Conservation (phyloP, 2,797 vertebrate species). For the Lagorchestes hirsutus region DNA sequence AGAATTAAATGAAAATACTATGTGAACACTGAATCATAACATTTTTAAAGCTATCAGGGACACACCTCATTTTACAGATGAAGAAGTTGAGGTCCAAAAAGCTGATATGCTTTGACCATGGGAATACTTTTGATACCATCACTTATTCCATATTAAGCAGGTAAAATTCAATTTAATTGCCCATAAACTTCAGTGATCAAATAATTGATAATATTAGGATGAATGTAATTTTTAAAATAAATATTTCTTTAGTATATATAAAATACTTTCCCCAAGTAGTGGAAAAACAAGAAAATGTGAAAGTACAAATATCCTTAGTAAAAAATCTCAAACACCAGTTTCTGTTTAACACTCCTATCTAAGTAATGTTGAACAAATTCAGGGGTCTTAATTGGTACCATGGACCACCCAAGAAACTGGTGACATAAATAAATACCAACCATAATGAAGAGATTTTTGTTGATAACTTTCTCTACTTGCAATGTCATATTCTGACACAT, state of each 20-base stretch:
- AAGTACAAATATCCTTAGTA: not conserved
- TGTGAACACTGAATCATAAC: not conserved
- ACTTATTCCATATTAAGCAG: not conserved
- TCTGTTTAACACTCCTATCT: not conserved
- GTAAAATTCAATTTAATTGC: not conserved
- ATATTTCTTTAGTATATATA: not conserved
- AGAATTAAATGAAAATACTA: not conserved
- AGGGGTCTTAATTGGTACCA: slow-evolving; percentile 15
- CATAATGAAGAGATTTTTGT: not conserved
- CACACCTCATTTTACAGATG: not conserved
- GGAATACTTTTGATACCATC: not conserved
- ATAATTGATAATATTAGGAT: not conserved
- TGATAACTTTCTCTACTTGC: not conserved
- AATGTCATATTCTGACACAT: not conserved
- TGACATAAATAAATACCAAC: not conserved
- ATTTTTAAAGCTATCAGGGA: not conserved
- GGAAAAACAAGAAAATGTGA: not conserved
- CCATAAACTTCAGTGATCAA: not conserved
- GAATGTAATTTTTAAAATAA: not conserved
- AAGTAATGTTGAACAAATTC: slow-evolving; percentile 20
- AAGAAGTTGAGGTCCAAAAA: not conserved
- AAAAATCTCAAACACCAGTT: not conserved
- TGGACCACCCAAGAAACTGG: not conserved
- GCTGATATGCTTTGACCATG: not conserved
- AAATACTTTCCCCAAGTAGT: not conserved